Percentiles rank a stretch among this genome's conserved stretches.
Evolutionary conservation across 2,113 vertebrate genomes (phyloP).

Genomic region (Sporophila hypoxantha): DNA sequence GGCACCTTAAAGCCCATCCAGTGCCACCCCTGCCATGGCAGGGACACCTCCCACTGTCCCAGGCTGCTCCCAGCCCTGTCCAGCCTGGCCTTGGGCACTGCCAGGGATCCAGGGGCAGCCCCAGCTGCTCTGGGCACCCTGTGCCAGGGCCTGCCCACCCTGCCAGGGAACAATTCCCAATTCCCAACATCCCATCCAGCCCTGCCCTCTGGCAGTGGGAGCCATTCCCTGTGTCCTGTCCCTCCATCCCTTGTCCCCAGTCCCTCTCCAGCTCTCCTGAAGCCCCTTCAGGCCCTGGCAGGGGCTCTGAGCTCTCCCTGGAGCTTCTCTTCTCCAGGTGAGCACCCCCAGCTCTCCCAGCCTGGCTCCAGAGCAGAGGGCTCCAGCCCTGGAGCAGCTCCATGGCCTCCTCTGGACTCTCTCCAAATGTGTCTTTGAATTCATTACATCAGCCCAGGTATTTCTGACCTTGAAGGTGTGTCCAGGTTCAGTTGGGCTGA

Average conservation of each 20-base stretch:
- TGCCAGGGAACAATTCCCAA: neutral
- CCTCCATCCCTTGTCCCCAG: neutral
- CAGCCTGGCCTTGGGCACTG: neutral
- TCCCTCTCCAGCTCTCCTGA: neutral
- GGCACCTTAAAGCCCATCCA: accelerated
- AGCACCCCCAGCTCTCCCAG: neutral
- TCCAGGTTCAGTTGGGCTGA: neutral
- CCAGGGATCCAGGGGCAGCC: neutral
- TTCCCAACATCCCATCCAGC: accelerated
- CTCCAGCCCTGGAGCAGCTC: neutral
- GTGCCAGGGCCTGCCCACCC: neutral
- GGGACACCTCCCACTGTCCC: neutral
- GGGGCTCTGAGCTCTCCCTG: neutral
- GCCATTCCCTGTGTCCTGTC: neutral
- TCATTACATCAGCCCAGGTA: neutral
- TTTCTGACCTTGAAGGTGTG: neutral
- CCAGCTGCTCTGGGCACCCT: neutral
- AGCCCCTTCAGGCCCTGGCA: accelerated
- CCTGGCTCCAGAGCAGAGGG: neutral
- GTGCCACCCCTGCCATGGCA: neutral
- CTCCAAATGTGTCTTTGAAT: neutral
- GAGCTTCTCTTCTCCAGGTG: neutral
- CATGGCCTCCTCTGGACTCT: accelerated
- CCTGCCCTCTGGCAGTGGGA: neutral
- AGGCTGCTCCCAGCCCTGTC: neutral